Evolutionary conservation across 2,888 invertebrate species (phyloP).

Genomic region (Idaea biselata): DNA sequence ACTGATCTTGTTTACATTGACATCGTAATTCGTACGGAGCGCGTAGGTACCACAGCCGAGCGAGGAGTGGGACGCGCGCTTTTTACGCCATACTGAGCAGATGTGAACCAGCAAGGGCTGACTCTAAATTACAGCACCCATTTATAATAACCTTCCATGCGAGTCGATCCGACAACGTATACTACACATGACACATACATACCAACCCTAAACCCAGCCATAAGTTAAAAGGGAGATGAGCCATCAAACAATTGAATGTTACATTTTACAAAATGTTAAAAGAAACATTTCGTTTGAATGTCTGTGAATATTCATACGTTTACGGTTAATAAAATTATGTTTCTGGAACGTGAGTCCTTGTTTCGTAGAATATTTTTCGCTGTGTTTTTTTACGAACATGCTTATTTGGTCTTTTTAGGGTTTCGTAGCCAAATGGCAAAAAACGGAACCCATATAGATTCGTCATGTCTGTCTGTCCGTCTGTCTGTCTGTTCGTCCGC

Average conservation of each 20-base stretch:
- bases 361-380: constrained; percentile 1
- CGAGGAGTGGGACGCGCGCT: constrained; percentile 34
- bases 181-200: constrained; percentile 4
- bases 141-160: constrained; percentile 17
- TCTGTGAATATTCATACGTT: constrained; percentile 26
- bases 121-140: constrained; percentile 31
- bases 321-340: constrained; percentile 20
- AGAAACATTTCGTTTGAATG: constrained; percentile 19
- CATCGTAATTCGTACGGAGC: constrained; percentile 55
- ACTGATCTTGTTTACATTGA: constrained; percentile 72
- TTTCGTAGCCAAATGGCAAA: too few relatives aligned
- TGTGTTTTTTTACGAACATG: background rate
- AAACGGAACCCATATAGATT: too few relatives aligned
- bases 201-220: constrained; percentile 9
- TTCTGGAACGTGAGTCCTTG: constrained; percentile 1
- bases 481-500: too few relatives aligned
- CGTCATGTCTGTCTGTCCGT: too few relatives aligned
- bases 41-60: constrained; percentile 25
- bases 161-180: constrained; percentile 11
- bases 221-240: constrained; percentile 18
- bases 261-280: constrained; percentile 23
- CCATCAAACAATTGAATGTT: constrained; percentile 19
- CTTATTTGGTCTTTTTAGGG: too few relatives aligned
- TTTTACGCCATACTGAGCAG: constrained; percentile 55
- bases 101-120: constrained; percentile 44